Base-by-base conservation (phyloP, 2,888 invertebrate genomes). In the Macrosiphum euphorbiae region DNA sequence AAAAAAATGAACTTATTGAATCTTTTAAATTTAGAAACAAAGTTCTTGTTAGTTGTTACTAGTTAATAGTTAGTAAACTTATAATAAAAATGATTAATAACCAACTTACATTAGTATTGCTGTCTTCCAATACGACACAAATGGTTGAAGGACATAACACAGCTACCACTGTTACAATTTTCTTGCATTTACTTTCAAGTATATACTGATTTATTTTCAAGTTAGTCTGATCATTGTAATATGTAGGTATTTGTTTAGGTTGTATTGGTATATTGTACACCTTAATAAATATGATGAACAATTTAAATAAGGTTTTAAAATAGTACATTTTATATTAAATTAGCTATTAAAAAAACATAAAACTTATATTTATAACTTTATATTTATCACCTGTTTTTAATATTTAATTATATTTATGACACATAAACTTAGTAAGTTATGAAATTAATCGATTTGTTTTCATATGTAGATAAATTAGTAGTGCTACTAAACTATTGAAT, bases 81-180 rank as follows among this genome's bases (percentile, higher is more conserved):
- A 50, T 50, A 50, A 50, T 47, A 44, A 11, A 44, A 3, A 11
- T 44, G 16, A 47, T 47, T n/a, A 16, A 47, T 86, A 13, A 61
- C n/a, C 8, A 47, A 90, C 89, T 90, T 67, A 90, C 89, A 90
- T 61, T 67, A 24, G 20, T 90, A 47, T 61, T 47, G 47, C n/a
- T 44, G 41, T 85, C 58, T 84, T 84, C 84, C 35, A 91, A 52
- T 5, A 44, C 7, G 28, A 86, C 55, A 85, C 58, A 91, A 55
- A 86, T 91, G n/a, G 20, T 85, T 58, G 44, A 91, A 58, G 50
- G 28, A 28, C 28, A 86, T 47, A 58, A 20, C 7, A 91, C 44
- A n/a, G 91, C 41, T 55, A n/a, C 44, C 3, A 91, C 52, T n/a
- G 28, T 58, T 2, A 41, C 91, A 84, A n/a, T 61, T 44, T 44